Evolutionary conservation across 2,113 vertebrate species (phyloP).

Genomic region (Poicephalus meyeri): DNA sequence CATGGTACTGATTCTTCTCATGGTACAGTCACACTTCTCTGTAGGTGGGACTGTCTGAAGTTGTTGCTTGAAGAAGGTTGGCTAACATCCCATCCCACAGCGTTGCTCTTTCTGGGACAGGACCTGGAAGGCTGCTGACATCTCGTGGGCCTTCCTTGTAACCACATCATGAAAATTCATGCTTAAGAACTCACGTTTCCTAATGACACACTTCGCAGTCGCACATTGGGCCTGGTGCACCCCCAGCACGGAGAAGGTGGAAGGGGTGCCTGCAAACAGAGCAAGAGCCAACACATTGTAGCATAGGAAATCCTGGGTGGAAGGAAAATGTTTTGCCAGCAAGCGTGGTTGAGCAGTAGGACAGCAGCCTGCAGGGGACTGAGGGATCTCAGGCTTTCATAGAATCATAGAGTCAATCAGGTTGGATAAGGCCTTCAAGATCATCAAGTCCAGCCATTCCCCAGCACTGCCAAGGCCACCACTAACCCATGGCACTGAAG

Average conservation of each 20-base stretch:
- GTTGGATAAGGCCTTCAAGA: background rate
- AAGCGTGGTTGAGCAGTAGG: fast-evolving
- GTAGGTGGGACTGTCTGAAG: background rate
- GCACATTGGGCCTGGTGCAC: fast-evolving
- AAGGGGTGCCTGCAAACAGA: background rate
- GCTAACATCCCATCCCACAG: background rate
- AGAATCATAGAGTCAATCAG: background rate
- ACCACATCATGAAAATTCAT: background rate
- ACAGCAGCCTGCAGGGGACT: background rate
- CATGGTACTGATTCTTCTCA: fast-evolving
- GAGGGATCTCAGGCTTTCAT: background rate
- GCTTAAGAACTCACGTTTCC: background rate
- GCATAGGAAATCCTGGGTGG: background rate
- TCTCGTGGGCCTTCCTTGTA: slow-evolving; percentile 42
- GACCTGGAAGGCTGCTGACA: slow-evolving; percentile 42
- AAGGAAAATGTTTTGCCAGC: background rate
- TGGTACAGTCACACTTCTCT: background rate
- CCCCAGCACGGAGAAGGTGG: background rate
- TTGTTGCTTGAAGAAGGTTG: background rate
- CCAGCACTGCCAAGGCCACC: background rate
- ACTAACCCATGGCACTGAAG: background rate
- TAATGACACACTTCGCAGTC: fast-evolving
- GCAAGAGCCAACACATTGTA: background rate
- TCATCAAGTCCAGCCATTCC: background rate
- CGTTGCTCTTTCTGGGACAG: background rate